Evolutionary conservation across 1,140 invertebrate genomes (phyloP).

Genomic region (Chrysomallon squamiferum): DNA sequence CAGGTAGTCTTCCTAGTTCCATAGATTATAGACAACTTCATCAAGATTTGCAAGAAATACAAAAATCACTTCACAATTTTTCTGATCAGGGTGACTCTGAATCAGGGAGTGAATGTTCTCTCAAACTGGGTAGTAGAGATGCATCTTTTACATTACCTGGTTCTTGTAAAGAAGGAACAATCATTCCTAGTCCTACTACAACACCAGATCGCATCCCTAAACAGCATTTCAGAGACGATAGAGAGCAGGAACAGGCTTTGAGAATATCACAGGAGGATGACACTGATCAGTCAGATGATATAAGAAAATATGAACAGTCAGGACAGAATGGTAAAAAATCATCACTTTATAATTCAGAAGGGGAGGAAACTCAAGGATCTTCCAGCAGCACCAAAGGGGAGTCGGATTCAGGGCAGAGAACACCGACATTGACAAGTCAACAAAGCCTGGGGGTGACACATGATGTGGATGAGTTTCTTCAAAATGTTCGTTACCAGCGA

Average conservation of each 20-base stretch:
- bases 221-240: conserved; percentile 36
- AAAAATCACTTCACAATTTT: conserved; percentile 37
- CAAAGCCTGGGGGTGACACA: not conserved
- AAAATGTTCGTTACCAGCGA: not conserved
- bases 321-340: not conserved
- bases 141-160: conserved; percentile 17
- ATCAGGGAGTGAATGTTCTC: conserved; percentile 7
- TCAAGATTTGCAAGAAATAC: conserved; percentile 49
- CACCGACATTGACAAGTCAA: conserved; percentile 10
- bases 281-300: not conserved
- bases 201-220: conserved; percentile 15
- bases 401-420: conserved; percentile 10
- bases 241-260: not conserved
- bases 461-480: not conserved
- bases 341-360: conserved; percentile 22
- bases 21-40: conserved; percentile 46
- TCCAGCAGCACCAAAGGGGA: conserved; percentile 16
- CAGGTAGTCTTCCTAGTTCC: not conserved
- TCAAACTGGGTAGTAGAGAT: conserved; percentile 7
- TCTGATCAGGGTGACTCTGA: not conserved
- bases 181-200: conserved; percentile 31
- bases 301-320: not conserved
- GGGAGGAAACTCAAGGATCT: conserved; percentile 27
- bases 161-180: conserved; percentile 31
- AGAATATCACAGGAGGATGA: not conserved